Evolutionary conservation across 2,113 vertebrate genomes (phyloP).

Genomic region (Gnathonemus longibarbis): DNA sequence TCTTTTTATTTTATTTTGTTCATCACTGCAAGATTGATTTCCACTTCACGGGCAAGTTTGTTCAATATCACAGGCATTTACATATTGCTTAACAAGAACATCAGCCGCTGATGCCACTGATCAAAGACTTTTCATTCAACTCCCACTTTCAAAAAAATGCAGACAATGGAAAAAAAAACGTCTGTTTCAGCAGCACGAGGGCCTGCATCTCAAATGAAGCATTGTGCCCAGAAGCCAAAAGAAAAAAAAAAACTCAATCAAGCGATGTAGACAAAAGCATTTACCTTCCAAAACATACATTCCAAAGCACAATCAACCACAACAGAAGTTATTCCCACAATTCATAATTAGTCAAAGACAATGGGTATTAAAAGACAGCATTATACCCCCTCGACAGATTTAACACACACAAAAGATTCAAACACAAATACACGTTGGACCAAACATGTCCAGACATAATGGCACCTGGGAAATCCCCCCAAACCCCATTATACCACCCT

Average conservation of each 20-base stretch:
- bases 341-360: neutral
- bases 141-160: neutral
- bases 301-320: neutral
- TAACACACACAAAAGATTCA: neutral
- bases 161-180: neutral
- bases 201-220: slow-evolving; percentile 6
- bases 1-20: slow-evolving; percentile 16
- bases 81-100: slow-evolving; percentile 29
- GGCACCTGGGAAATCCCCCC: slow-evolving; percentile 1
- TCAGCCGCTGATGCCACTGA: slow-evolving; percentile 18
- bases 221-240: neutral
- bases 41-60: slow-evolving; percentile 25
- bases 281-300: neutral
- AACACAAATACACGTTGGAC: neutral
- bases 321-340: neutral
- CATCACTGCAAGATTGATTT: slow-evolving; percentile 24
- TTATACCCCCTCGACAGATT: neutral
- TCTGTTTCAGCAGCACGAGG: neutral
- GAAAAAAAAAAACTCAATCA: neutral
- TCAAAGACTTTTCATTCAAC: slow-evolving; percentile 17
- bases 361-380: neutral
- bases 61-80: slow-evolving; percentile 24
- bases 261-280: neutral
- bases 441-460: neutral
- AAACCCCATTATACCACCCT: neutral